Evolutionary conservation across 2,113 vertebrate genomes (phyloP).

Genomic region (Odontophorus gujanensis): DNA sequence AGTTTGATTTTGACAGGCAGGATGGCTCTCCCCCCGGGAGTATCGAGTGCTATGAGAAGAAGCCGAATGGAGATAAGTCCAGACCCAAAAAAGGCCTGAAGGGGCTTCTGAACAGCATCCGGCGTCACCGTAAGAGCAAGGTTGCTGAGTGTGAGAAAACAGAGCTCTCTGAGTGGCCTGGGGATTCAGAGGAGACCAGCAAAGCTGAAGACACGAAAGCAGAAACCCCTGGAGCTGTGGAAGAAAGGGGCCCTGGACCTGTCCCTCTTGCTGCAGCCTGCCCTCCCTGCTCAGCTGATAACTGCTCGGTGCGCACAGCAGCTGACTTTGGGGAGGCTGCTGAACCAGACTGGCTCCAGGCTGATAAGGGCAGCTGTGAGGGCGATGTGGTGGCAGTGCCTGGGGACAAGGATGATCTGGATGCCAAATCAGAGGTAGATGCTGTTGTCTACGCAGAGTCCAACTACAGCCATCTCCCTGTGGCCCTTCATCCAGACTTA

Average conservation of each 20-base stretch:
- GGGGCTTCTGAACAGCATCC: constrained; percentile 92
- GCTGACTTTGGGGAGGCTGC: background rate
- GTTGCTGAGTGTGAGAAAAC: constrained; percentile 78
- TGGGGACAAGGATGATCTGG: background rate
- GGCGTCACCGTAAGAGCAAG: constrained; percentile 88
- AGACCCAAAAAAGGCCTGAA: constrained; percentile 91
- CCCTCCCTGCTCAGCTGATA: background rate
- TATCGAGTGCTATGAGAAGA: constrained; percentile 79
- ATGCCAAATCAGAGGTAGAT: background rate
- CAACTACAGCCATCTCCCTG: constrained; percentile 58
- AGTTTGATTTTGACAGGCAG: constrained; percentile 42
- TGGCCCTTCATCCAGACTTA: constrained; percentile 67
- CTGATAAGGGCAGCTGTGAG: background rate
- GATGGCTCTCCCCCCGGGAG: constrained; percentile 71
- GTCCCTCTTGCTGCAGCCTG: background rate
- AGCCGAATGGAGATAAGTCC: constrained; percentile 75
- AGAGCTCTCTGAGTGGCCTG: constrained; percentile 54
- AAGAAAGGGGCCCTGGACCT: background rate
- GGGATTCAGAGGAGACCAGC: constrained; percentile 58
- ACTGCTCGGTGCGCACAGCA: background rate
- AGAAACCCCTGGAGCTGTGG: background rate
- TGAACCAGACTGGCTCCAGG: rapidly evolving
- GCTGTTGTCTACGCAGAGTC: constrained; percentile 54
- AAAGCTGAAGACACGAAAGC: background rate
- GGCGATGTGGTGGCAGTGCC: background rate